These are phyloP conservation scores for Napeogenes sylphis DNA, from an alignment of 2,888 invertebrate species.

Conservation along the genomic window DNA sequence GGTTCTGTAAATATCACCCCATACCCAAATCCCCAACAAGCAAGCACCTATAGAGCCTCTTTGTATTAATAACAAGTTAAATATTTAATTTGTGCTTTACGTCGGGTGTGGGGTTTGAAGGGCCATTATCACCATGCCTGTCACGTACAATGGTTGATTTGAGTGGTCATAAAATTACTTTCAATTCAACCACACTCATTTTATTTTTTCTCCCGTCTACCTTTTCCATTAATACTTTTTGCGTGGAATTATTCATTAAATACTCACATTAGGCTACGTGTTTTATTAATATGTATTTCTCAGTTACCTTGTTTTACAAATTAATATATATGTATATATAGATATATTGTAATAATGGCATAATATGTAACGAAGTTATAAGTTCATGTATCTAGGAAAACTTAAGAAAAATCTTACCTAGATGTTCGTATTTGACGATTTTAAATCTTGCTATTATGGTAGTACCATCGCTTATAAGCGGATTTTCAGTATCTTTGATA, in stretches of 20 bases:
- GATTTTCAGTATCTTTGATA: constrained; percentile 1
- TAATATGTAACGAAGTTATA: not conserved
- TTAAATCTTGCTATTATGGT: constrained; percentile 22
- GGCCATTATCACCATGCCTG: constrained; percentile 41
- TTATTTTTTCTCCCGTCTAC: constrained; percentile 11
- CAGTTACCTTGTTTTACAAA: not conserved
- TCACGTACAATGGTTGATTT: constrained; percentile 38
- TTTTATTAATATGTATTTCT: constrained; percentile 5
- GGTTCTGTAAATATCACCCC: too few relatives aligned
- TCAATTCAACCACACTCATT: constrained; percentile 25
- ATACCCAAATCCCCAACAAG: too few relatives aligned
- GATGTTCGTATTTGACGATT: constrained; percentile 20
- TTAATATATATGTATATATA: constrained; percentile 10
- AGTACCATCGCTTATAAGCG: constrained; percentile 21
- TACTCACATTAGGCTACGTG: not conserved
- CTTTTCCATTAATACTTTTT: constrained; percentile 12
- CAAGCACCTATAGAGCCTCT: constrained; percentile 14
- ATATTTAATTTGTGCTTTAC: constrained; percentile 42
- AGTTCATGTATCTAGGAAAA: constrained; percentile 19
- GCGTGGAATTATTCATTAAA: not conserved
- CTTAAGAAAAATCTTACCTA: constrained; percentile 27
- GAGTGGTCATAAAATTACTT: constrained; percentile 33
- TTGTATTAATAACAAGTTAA: constrained; percentile 23
- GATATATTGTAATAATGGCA: not conserved
- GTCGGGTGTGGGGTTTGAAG: constrained; percentile 37